Evolutionary conservation across 2,888 invertebrate genomes (phyloP).

Genomic region (Cryptocheilus praepositus): DNA sequence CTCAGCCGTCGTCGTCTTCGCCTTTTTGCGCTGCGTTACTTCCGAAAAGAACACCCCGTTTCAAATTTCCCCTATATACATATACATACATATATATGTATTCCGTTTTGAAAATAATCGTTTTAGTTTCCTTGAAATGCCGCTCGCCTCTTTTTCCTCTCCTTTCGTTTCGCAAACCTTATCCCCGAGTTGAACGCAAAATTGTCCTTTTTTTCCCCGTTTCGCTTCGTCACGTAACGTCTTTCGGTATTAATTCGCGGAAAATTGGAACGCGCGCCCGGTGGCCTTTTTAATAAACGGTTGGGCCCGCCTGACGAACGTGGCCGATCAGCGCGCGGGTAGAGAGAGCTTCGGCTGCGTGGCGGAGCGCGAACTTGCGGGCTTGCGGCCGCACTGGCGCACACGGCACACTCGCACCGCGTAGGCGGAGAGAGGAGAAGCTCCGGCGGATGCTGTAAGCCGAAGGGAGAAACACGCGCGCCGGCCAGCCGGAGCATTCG

Average conservation of each 20-base stretch:
- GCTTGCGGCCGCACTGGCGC: slow-evolving; percentile 75
- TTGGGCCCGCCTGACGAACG: slow-evolving; percentile 61
- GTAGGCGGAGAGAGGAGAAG: slow-evolving; percentile 72
- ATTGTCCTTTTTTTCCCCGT: slow-evolving; percentile 15
- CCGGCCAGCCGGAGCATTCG: slow-evolving; percentile 41
- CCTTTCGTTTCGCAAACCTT: not conserved
- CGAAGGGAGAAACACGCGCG: slow-evolving; percentile 41
- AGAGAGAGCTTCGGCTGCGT: slow-evolving; percentile 62
- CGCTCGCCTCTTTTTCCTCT: not conserved
- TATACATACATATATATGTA: not conserved
- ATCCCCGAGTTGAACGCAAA: not conserved
- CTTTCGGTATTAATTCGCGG: not conserved
- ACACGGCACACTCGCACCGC: slow-evolving; percentile 68
- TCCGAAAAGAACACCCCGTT: slow-evolving; percentile 3
- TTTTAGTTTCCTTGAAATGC: slow-evolving; percentile 5
- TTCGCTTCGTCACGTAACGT: slow-evolving; percentile 10
- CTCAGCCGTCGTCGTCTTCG: not conserved
- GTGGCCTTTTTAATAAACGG: slow-evolving; percentile 44
- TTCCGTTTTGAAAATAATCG: no score
- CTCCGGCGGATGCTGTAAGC: slow-evolving; percentile 73
- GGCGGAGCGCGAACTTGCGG: slow-evolving; percentile 73
- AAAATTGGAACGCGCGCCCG: slow-evolving; percentile 41
- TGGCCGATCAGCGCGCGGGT: slow-evolving; percentile 60
- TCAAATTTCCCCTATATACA: not conserved
- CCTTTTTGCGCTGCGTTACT: not conserved